Evolutionary conservation across 2,797 vertebrate genomes (phyloP).

Genomic region (Myotis daubentonii): DNA sequence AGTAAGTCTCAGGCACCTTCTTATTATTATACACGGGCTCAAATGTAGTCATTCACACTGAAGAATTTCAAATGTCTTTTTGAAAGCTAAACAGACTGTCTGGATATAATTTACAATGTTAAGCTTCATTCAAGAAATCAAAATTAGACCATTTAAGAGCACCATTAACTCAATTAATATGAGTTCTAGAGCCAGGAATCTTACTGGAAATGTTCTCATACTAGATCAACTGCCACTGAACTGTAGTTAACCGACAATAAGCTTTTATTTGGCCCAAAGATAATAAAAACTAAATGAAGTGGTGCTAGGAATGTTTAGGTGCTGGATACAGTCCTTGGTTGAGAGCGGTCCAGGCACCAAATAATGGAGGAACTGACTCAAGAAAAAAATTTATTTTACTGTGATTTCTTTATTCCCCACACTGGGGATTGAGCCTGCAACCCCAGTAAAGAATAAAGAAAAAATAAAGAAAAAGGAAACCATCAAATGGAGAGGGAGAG

Average conservation of each 20-base stretch:
- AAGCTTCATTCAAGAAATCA: conserved; percentile 45
- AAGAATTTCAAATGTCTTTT: conserved; percentile 47
- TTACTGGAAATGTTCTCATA: conserved; percentile 29
- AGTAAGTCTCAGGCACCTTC: conserved; percentile 39
- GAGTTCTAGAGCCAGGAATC: conserved; percentile 36
- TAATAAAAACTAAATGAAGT: conserved; percentile 3
- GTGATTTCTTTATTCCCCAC: too few species aligned
- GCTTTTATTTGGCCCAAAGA: conserved; percentile 3
- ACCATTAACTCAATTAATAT: conserved; percentile 34
- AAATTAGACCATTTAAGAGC: conserved; percentile 38
- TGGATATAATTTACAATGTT: conserved; percentile 52
- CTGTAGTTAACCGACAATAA: not conserved
- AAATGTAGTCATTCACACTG: conserved; percentile 31
- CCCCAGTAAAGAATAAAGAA: not conserved
- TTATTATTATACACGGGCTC: conserved; percentile 39
- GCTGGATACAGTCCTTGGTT: not conserved
- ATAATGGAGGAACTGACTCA: conserved; percentile 39
- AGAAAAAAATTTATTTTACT: too few species aligned
- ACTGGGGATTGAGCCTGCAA: too few species aligned
- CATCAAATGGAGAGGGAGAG: not conserved
- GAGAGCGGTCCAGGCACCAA: not conserved
- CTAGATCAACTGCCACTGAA: not conserved
- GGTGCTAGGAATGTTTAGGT: conserved; percentile 19
- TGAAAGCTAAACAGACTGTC: conserved; percentile 21
- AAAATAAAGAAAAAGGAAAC: conserved; percentile 31